phyloP scores from a whole-genome alignment of 2,113 vertebrate species.

The Platichthys flesus region DNA sequence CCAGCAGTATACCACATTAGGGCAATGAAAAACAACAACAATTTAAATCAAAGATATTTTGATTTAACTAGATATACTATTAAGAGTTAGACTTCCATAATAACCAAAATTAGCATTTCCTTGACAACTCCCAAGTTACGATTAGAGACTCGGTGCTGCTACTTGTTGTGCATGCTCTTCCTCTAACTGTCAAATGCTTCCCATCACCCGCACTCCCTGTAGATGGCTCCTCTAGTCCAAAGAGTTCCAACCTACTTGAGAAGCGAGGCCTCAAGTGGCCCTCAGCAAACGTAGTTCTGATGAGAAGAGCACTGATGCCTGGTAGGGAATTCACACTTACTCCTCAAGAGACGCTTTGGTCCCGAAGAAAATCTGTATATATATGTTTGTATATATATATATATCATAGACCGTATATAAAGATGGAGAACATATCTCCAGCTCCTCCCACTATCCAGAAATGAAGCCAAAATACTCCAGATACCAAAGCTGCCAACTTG shows the following conservation, averaged over 20 bases:
- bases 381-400: too few species aligned
- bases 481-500: too few species aligned
- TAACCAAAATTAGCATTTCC: slow-evolving; percentile 3
- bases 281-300: slow-evolving; percentile 81
- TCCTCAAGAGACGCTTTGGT: slow-evolving; percentile 64
- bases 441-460: too few species aligned
- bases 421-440: too few species aligned
- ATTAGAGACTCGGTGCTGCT: slow-evolving; percentile 73
- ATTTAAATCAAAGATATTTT: background rate
- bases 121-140: background rate
- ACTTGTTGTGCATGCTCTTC: slow-evolving; percentile 65
- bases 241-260: slow-evolving; percentile 82
- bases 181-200: slow-evolving; percentile 30
- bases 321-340: slow-evolving; percentile 83
- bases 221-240: slow-evolving; percentile 45
- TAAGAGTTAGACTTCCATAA: background rate
- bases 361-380: slow-evolving; percentile 56
- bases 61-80: background rate
- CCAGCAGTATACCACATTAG: background rate
- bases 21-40: background rate
- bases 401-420: too few species aligned
- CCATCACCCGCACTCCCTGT: slow-evolving; percentile 51
- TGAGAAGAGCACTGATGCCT: slow-evolving; percentile 81
- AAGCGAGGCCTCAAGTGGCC: slow-evolving; percentile 84
- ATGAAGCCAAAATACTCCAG: too few species aligned